Base-by-base conservation (phyloP, 92 coral and sea anemone species). In the Umimayanthus chanpuru region DNA sequence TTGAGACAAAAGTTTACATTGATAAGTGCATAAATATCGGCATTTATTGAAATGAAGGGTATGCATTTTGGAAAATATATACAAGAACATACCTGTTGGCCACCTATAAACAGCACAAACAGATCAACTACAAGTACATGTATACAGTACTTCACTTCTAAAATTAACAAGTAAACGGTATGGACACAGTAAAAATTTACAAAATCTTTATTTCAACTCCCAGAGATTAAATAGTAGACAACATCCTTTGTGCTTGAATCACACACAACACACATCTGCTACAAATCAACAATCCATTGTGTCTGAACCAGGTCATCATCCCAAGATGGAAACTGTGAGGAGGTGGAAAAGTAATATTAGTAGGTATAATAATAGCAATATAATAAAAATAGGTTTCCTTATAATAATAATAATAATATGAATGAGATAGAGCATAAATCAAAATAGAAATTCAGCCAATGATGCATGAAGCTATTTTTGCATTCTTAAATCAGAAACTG, bases 261-360 rank as follows among this genome's bases (percentile, higher is more conserved):
- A 38, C 25, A 43, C 79, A 39, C 14, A 38, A 75, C 50, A 39
- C 53, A 75, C 79, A 75, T 75, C 53, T 36, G 26, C 23, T 11
- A 29, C 79, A 40, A 75, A 75, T 10, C 79, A 75, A 21, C 79
- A 16, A 21, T 25, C 47, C 21, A 50, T 75, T 75, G 79, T 39
- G 20, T 36, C 15, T 20, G n/a, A 15, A 4, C 10, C 26, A 75
- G 47, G 12, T 71, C 25, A 68, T 73, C 77, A 75, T 10, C 79
- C 79, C 79, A 75, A 75, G 79, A 75, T 75, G 53, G 79, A 75
- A 75, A 75, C 79, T 75, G 79, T 11, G 39, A 75, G 25, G 44
- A 75, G 39, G 28, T 38, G n/a, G 49, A 75, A 9, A 75, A 16
- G 36, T 32, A 32, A 32, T 32, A 32, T 32, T 32, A 32, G 36